These are phyloP conservation scores for Mormyrus lacerda DNA, from an alignment of 2,113 vertebrate genomes.

Conservation along the genomic window DNA sequence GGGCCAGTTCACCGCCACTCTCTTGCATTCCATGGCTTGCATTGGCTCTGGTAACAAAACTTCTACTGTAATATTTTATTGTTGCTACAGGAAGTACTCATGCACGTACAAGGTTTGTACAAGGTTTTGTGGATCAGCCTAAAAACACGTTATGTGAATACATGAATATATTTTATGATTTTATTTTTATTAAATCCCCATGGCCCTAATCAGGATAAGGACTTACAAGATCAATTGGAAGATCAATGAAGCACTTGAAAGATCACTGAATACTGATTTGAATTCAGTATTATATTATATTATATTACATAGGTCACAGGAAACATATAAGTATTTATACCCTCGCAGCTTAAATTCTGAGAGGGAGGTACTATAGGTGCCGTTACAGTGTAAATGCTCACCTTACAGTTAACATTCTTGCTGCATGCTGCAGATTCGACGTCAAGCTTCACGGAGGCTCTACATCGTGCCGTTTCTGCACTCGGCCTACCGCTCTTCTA, in stretches of 20 bases:
- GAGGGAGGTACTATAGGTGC: background rate
- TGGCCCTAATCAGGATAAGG: background rate
- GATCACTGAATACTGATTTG: background rate
- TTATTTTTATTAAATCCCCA: background rate
- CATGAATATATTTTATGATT: background rate
- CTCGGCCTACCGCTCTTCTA: conserved; percentile 57
- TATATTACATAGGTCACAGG: background rate
- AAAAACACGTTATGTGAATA: background rate
- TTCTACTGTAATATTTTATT: background rate
- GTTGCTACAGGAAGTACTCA: background rate
- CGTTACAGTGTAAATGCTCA: background rate
- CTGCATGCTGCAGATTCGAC: conserved; percentile 40
- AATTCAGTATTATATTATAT: background rate
- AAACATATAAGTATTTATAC: background rate
- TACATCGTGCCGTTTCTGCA: conserved; percentile 56
- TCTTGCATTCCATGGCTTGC: conserved; percentile 64
- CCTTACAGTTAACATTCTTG: background rate
- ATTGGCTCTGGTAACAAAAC: conserved; percentile 58
- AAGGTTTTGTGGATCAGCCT: background rate
- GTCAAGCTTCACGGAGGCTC: conserved; percentile 46
- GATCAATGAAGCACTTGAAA: background rate
- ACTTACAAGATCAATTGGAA: background rate
- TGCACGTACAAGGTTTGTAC: background rate
- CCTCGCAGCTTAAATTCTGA: background rate
- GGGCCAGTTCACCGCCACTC: conserved; percentile 59